A percentile compares a stretch with the other conserved stretches of the same genome.
phyloP scores from a whole-genome alignment of 2,888 invertebrate species.

The Philopedon plagiatum region DNA sequence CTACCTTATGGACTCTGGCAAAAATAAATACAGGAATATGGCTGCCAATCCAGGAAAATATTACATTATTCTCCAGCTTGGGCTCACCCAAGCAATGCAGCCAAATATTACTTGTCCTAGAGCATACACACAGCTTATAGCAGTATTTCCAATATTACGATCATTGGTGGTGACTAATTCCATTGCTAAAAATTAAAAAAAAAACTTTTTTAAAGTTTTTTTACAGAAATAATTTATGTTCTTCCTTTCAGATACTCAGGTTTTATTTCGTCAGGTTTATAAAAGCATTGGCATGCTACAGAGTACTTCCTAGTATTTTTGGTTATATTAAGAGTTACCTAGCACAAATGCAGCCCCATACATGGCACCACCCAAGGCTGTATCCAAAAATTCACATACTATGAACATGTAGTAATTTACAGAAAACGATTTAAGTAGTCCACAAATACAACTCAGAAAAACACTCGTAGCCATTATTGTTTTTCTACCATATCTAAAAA shows the following conservation, averaged over 20 bases:
- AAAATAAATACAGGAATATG: slow-evolving; percentile 75
- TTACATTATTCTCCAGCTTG: slow-evolving; percentile 75
- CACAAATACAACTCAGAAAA: slow-evolving; percentile 75
- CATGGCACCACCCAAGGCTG: slow-evolving; percentile 76
- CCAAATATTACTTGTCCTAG: slow-evolving; percentile 77
- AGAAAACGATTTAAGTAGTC: slow-evolving; percentile 78
- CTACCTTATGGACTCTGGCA: slow-evolving; percentile 74
- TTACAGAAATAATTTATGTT: background rate
- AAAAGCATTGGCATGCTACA: no score
- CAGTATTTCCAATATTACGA: slow-evolving; percentile 78
- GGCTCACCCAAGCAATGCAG: slow-evolving; percentile 75
- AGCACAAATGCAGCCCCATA: slow-evolving; percentile 80
- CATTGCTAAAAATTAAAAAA: slow-evolving; percentile 70
- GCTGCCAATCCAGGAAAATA: slow-evolving; percentile 78
- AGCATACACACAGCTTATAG: slow-evolving; percentile 78
- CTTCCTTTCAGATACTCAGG: no score
- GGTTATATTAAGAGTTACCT: no score
- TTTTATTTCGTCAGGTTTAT: no score
- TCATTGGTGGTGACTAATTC: slow-evolving; percentile 80
- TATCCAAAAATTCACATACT: slow-evolving; percentile 78
- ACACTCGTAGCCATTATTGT: slow-evolving; percentile 72
- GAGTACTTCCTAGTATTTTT: no score
- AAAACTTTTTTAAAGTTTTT: no score
- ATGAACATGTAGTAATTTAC: slow-evolving; percentile 78
- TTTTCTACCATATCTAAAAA: slow-evolving; percentile 73